A percentile compares a stretch with the other conserved stretches of the same genome.
phyloP scores from a whole-genome alignment of 1,140 invertebrate species.

The Dinoponera quadriceps region DNA sequence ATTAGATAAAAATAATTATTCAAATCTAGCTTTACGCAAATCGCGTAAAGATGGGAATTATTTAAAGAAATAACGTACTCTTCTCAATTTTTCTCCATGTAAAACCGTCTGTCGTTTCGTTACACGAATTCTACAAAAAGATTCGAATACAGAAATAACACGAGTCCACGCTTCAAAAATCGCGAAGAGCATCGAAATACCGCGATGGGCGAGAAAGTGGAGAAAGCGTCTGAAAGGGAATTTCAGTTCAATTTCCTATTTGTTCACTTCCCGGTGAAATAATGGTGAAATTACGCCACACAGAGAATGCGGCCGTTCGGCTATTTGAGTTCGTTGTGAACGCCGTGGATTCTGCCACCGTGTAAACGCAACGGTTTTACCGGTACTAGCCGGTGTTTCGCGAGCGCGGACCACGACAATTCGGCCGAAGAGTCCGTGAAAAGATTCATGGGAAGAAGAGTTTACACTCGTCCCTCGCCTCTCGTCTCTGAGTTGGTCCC shows the following conservation, averaged over 20 bases:
- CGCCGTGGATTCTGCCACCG: constrained; percentile 40
- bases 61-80: no score
- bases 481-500: constrained; percentile 25
- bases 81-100: no score
- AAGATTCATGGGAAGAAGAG: constrained; percentile 59
- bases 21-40: no score
- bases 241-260: constrained; percentile 16
- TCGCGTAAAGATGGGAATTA: no score
- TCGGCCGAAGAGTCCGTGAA: constrained; percentile 35
- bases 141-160: constrained; percentile 5
- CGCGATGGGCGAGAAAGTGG: neutral
- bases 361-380: constrained; percentile 45
- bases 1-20: no score
- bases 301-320: constrained; percentile 13
- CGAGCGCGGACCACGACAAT: constrained; percentile 41
- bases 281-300: constrained; percentile 39
- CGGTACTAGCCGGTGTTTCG: neutral
- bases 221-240: constrained; percentile 1
- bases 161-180: neutral
- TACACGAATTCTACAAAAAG: neutral
- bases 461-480: constrained; percentile 62
- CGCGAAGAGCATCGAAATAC: neutral
- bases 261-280: constrained; percentile 33
- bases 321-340: constrained; percentile 19
- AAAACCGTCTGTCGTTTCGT: no score